phyloP scores from a whole-genome alignment of 2,888 invertebrate species.

The Galerucella nymphaeae region DNA sequence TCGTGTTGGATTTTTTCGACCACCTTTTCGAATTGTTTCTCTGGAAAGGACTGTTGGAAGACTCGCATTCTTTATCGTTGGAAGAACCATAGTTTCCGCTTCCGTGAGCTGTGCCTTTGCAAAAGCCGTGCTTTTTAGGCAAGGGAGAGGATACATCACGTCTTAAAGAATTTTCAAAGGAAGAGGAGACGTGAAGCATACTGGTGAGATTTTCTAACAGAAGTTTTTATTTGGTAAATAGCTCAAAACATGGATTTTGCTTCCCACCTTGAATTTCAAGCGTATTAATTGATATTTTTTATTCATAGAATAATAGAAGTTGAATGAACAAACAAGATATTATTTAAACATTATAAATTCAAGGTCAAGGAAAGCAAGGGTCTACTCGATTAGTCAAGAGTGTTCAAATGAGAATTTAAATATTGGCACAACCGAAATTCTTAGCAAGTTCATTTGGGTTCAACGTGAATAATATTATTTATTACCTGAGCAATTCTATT shows the following conservation, averaged over 20 bases:
- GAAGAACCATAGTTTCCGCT: conserved; percentile 39
- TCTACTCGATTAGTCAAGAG: neutral
- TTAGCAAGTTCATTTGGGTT: neutral
- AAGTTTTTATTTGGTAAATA: conserved; percentile 9
- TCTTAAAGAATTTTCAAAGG: conserved; percentile 72
- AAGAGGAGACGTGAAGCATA: conserved; percentile 60
- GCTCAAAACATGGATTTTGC: neutral
- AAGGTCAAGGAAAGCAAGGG: conserved; percentile 13
- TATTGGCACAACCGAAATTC: neutral
- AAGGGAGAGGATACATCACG: conserved; percentile 61
- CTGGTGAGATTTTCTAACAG: conserved; percentile 28
- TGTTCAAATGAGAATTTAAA: neutral
- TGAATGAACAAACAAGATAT: neutral
- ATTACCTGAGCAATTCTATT: neutral
- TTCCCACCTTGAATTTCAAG: too few relatives aligned
- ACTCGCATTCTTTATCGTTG: conserved; percentile 38
- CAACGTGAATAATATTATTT: neutral
- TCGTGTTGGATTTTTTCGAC: conserved; percentile 63
- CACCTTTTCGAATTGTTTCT: conserved; percentile 66
- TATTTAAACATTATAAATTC: neutral
- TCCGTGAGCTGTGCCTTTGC: conserved; percentile 82
- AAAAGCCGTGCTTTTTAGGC: conserved; percentile 74
- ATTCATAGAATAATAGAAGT: neutral
- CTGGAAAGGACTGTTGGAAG: conserved; percentile 64
- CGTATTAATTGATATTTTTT: neutral